phyloP scores from a whole-genome alignment of 2,797 vertebrate species.

The Xiphophorus birchmanni region DNA sequence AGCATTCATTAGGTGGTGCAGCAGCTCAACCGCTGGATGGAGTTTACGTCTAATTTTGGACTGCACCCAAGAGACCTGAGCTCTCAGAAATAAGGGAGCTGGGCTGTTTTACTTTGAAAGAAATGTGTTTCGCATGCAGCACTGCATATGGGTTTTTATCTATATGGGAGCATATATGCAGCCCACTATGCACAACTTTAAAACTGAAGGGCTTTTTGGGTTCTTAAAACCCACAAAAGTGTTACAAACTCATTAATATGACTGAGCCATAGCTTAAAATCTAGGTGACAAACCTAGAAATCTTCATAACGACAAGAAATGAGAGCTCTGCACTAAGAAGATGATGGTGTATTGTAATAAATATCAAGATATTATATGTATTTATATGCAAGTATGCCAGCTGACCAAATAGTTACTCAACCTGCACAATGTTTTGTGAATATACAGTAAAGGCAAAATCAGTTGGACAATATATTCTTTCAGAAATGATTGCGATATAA shows the following conservation, averaged over 20 bases:
- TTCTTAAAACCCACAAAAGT: neutral
- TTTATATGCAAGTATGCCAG: neutral
- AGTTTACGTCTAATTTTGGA: conserved; percentile 73
- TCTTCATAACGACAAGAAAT: neutral
- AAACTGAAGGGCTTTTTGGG: neutral
- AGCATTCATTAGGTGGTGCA: conserved; percentile 6
- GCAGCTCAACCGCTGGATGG: conserved; percentile 43
- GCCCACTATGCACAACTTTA: neutral
- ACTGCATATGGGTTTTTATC: neutral
- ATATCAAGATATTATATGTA: neutral
- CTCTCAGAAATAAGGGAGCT: conserved; percentile 34
- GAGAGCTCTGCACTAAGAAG: neutral
- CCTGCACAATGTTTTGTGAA: neutral
- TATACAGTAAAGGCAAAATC: neutral
- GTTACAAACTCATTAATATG: neutral
- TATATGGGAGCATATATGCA: conserved; percentile 7
- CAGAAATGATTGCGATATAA: too few species aligned
- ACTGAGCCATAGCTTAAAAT: neutral
- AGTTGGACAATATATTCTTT: neutral
- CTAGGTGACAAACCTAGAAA: too few species aligned
- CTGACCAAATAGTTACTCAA: neutral
- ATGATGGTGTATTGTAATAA: neutral
- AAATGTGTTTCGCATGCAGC: conserved; percentile 35
- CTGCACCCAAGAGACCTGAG: conserved; percentile 46
- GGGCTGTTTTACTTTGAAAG: conserved; percentile 37